Conservation (phyloP, 2,888 invertebrate genomes). For the Tineola bisselliella region DNA sequence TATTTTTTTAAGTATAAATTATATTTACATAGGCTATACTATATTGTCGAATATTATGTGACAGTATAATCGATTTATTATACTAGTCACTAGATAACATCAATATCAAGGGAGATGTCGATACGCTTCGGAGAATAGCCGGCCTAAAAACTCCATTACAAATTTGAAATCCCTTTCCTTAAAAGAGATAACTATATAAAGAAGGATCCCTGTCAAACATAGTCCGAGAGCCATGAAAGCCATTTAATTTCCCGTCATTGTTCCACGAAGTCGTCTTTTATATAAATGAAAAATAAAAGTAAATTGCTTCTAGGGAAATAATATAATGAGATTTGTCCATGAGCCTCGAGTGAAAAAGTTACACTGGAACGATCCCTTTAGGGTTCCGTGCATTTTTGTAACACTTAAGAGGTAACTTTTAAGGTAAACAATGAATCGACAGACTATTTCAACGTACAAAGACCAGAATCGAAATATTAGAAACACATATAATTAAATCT, state of each 20-base stretch:
- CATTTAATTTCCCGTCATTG: slow-evolving; percentile 11
- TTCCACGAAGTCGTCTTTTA: not conserved
- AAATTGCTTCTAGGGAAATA: slow-evolving; percentile 35
- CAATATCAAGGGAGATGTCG: no score
- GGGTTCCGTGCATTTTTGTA: not conserved
- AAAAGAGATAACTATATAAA: not conserved
- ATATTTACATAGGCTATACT: no score
- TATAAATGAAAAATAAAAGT: slow-evolving; percentile 22
- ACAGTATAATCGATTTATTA: no score
- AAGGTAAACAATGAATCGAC: no score
- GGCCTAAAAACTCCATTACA: not conserved
- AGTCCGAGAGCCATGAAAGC: slow-evolving; percentile 8
- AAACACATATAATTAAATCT: no score
- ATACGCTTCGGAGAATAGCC: no score
- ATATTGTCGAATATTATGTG: no score
- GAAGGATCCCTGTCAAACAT: not conserved
- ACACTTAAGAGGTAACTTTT: no score
- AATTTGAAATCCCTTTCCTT: not conserved
- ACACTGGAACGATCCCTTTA: not conserved
- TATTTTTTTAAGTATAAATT: no score
- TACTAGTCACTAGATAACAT: no score
- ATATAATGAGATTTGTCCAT: slow-evolving; percentile 23
- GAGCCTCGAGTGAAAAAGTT: not conserved
- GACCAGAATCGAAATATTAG: no score
- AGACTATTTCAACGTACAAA: no score